Base-by-base conservation (phyloP, 2,888 invertebrate genomes). In the Lottia gigantea region DNA sequence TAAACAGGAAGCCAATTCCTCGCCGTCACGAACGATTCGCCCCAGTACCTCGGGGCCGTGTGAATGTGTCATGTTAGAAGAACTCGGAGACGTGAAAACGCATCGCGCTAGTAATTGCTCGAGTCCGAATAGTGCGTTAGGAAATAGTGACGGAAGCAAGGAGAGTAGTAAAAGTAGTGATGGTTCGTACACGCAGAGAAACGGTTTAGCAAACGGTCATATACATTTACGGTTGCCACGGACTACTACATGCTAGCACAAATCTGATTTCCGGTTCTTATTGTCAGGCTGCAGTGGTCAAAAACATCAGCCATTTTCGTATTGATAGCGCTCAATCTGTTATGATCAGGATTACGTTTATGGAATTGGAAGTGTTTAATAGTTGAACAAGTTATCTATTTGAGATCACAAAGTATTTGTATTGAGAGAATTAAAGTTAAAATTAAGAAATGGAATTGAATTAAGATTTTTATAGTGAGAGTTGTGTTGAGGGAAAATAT, bases 211-310 rank as follows among this genome's bases (percentile, higher is more conserved):
- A n/a, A 86, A 86, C 72, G 86, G 86, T 65, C 85, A 86, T 76
- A 78, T 82, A 68, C 80, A 69, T 78, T 71, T 76, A 31, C 74
- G 77, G 67, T 70, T 92, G 91, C 45, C 91, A 83, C 74, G 80
- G 73, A 80, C 81, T 68, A 78, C 82, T 23, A 78, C 78, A 40
- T 83, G 83, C 78, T 83, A 81, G 76, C 78, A 74, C 11, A 4
- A 40, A 40, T 40, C 7, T 8, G 8, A 40, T 40, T 40, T 40
- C 7, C 40, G 11, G 40, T 40, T 6, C 7, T 40, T 40, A 40
- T 40, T 40, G 40, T 40, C 40, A 11, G 40, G 40, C 40, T 40
- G 40, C 40, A 40, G 40, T 40, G 40, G 40, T 3, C 6, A 8
- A 1, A 40, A 40, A 8, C 40, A 11, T 40, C 40, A 40, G 40